Percentiles rank a stretch among this genome's conserved stretches.
Conservation (phyloP, 2,888 invertebrate genomes). For the Ferrisia virgata region DNA sequence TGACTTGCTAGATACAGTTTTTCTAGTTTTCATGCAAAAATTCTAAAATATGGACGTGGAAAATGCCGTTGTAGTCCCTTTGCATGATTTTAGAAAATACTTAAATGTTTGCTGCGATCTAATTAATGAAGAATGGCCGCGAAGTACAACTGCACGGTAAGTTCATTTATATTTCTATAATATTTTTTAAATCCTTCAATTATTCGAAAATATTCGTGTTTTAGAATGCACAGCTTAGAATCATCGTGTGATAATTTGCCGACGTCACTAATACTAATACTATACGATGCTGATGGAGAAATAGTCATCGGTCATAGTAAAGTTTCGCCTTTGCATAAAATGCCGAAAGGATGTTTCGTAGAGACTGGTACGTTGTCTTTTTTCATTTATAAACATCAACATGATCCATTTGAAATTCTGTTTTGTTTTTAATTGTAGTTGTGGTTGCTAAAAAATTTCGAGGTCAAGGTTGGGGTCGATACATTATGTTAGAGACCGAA, state of each 20-base stretch:
- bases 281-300: conserved; percentile 53
- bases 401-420: neutral
- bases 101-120: conserved; percentile 69
- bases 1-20: too few species aligned
- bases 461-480: conserved; percentile 73
- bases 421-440: conserved; percentile 56
- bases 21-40: too few species aligned
- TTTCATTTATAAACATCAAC: too few species aligned
- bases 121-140: conserved; percentile 83
- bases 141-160: conserved; percentile 71
- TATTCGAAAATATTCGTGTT: neutral
- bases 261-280: conserved; percentile 53
- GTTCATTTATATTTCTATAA: neutral
- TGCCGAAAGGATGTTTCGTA: conserved; percentile 70
- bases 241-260: conserved; percentile 71
- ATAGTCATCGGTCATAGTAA: conserved; percentile 75
- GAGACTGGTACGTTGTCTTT: conserved; percentile 61
- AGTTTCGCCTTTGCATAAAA: conserved; percentile 68
- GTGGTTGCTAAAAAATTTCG: conserved; percentile 65
- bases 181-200: neutral
- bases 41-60: conserved; percentile 37
- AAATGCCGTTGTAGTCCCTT: conserved; percentile 59
- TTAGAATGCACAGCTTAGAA: conserved; percentile 66
- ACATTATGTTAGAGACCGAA: conserved; percentile 71
- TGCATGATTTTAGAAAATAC: conserved; percentile 71